phyloP scores from a whole-genome alignment of 2,113 vertebrate genomes.

The Mirza zaza region DNA sequence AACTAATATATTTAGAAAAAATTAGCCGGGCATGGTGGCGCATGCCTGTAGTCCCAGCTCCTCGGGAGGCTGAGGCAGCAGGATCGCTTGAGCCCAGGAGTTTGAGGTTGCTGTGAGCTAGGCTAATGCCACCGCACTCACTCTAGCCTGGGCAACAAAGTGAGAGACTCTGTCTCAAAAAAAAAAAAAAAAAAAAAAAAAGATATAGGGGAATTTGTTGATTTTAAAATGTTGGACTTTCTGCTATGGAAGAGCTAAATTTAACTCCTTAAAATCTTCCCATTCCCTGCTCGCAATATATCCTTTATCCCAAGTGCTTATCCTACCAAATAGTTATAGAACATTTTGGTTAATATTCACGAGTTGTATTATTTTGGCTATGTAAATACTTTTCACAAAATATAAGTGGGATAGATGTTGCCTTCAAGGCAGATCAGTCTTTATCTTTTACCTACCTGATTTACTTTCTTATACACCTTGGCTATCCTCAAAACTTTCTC shows the following conservation, averaged over 20 bases:
- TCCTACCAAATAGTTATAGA: background rate
- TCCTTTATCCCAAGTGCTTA: background rate
- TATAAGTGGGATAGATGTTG: background rate
- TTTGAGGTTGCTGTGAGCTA: too few relatives aligned
- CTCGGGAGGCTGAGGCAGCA: too few relatives aligned
- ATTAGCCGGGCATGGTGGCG: too few relatives aligned
- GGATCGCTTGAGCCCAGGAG: too few relatives aligned
- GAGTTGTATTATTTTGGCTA: background rate
- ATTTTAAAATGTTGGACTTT: background rate
- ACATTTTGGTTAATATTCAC: background rate
- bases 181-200: too few relatives aligned
- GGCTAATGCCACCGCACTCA: too few relatives aligned
- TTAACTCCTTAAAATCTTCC: background rate
- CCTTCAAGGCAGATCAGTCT: background rate
- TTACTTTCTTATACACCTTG: background rate
- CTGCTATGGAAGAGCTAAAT: background rate
- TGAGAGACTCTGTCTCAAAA: too few relatives aligned
- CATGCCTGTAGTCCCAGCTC: too few relatives aligned
- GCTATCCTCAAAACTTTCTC: background rate
- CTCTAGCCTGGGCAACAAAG: too few relatives aligned
- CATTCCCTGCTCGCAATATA: background rate
- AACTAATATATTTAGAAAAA: too few relatives aligned
- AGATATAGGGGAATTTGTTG: background rate
- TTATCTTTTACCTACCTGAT: background rate
- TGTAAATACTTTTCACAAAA: slow-evolving; percentile 12